Conservation (phyloP, 2,113 vertebrate genomes). For the Hyperopisus bebe region DNA sequence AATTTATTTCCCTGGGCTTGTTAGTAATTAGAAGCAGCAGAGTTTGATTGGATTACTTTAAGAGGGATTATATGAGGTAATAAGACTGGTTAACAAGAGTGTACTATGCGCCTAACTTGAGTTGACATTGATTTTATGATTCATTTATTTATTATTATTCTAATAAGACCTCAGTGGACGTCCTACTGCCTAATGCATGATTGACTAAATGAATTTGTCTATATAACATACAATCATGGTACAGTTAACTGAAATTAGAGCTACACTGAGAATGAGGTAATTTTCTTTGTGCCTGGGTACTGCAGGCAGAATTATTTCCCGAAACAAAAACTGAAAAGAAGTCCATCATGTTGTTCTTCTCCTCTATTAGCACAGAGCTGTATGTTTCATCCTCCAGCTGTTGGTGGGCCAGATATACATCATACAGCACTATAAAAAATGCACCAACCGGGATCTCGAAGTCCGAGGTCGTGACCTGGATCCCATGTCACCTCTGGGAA, state of each 20-base stretch:
- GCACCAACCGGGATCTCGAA: slow-evolving; percentile 48
- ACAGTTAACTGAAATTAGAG: background rate
- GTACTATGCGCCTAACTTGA: background rate
- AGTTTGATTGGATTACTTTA: background rate
- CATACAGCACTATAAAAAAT: slow-evolving; percentile 74
- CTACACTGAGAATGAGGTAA: background rate
- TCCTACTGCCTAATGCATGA: background rate
- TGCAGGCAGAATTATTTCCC: slow-evolving; percentile 86
- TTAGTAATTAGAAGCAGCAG: background rate
- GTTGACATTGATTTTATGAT: background rate
- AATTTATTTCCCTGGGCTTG: background rate
- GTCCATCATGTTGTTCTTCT: slow-evolving; percentile 91
- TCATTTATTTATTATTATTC: background rate
- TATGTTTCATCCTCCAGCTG: slow-evolving; percentile 86
- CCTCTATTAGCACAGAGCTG: slow-evolving; percentile 75
- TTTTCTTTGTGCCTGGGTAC: slow-evolving; percentile 63
- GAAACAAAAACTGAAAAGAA: slow-evolving; percentile 93
- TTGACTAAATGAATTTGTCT: background rate
- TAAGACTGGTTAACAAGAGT: background rate
- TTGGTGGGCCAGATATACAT: slow-evolving; percentile 80
- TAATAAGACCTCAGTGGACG: background rate
- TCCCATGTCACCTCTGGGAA: slow-evolving; percentile 81
- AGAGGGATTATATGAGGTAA: background rate
- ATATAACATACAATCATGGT: background rate
- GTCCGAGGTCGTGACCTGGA: slow-evolving; percentile 40